phyloP scores from a whole-genome alignment of 2,113 vertebrate species.

The Pseudonaja textilis region DNA sequence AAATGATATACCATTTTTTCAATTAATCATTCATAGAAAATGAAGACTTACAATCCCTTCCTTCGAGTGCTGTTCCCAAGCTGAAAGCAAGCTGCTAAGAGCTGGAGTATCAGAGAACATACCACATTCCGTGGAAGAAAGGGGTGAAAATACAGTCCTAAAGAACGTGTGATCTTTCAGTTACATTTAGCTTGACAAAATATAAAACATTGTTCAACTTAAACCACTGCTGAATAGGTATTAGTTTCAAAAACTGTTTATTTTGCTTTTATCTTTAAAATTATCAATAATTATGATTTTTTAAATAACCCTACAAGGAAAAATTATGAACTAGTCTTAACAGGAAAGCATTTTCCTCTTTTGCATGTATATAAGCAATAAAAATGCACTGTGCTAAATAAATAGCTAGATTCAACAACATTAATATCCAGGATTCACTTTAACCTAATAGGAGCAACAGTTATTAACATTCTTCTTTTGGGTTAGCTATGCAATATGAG shows the following conservation, averaged over 20 bases:
- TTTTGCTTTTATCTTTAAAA: conserved; percentile 37
- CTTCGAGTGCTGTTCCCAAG: conserved; percentile 63
- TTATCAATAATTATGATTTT: conserved; percentile 40
- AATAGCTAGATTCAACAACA: not conserved
- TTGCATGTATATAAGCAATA: conserved; percentile 7
- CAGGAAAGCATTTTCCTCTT: conserved; percentile 40
- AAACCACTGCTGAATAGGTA: not conserved
- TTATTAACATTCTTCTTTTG: not conserved
- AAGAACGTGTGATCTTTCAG: not conserved
- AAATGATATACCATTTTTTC: conserved; percentile 60
- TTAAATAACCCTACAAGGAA: conserved; percentile 53
- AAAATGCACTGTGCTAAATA: conserved; percentile 1
- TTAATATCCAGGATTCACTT: conserved; percentile 6
- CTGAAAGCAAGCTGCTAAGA: conserved; percentile 67
- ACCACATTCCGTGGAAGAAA: conserved; percentile 71
- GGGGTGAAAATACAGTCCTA: conserved; percentile 47
- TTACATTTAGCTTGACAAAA: conserved; percentile 21
- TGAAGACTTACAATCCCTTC: conserved; percentile 48
- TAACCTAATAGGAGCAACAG: not conserved
- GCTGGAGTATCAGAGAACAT: conserved; percentile 72
- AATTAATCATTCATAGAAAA: conserved; percentile 54
- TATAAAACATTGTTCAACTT: conserved; percentile 29
- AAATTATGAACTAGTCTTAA: conserved; percentile 56
- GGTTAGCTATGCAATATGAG: not conserved
- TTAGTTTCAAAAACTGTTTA: not conserved